A percentile compares a stretch with the other conserved stretches of the same genome.
These are phyloP conservation scores for Tetragnatha montana DNA, from an alignment of 2,888 invertebrate species.

Conservation along the genomic window DNA sequence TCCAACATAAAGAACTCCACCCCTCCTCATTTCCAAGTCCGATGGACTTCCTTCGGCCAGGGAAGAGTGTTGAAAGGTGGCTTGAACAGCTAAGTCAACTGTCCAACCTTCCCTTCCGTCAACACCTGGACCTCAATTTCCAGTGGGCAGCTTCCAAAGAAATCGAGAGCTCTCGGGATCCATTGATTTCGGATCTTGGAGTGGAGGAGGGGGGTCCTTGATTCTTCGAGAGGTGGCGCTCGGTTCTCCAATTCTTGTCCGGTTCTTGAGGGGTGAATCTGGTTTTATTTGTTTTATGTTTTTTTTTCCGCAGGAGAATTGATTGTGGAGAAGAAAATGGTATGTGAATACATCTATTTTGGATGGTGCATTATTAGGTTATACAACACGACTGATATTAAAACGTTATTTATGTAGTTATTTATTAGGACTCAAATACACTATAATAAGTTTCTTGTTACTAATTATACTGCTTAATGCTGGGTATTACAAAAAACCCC, in stretches of 20 bases:
- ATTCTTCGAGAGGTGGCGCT: constrained; percentile 12
- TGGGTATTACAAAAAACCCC: too few species aligned
- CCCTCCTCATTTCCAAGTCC: constrained; percentile 59
- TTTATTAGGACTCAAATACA: too few species aligned
- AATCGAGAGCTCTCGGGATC: constrained; percentile 45
- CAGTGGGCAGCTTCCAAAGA: constrained; percentile 45
- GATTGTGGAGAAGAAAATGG: too few species aligned
- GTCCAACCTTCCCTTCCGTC: constrained; percentile 37
- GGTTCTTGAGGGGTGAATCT: not conserved
- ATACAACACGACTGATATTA: too few species aligned
- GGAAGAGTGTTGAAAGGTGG: constrained; percentile 47
- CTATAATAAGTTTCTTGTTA: too few species aligned
- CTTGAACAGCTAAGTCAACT: constrained; percentile 67
- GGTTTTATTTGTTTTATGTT: not conserved
- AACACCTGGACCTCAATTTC: constrained; percentile 64
- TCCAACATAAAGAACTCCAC: constrained; percentile 1
- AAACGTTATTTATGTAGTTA: too few species aligned
- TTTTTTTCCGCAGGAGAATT: not conserved
- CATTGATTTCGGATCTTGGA: constrained; percentile 43
- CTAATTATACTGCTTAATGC: too few species aligned
- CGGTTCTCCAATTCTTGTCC: constrained; percentile 19
- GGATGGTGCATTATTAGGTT: too few species aligned
- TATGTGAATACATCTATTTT: too few species aligned
- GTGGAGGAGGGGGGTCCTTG: constrained; percentile 18
- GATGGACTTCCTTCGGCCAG: constrained; percentile 31